Evolutionary conservation across 2,113 vertebrate genomes (phyloP).

Genomic region (Alligator mississippiensis): DNA sequence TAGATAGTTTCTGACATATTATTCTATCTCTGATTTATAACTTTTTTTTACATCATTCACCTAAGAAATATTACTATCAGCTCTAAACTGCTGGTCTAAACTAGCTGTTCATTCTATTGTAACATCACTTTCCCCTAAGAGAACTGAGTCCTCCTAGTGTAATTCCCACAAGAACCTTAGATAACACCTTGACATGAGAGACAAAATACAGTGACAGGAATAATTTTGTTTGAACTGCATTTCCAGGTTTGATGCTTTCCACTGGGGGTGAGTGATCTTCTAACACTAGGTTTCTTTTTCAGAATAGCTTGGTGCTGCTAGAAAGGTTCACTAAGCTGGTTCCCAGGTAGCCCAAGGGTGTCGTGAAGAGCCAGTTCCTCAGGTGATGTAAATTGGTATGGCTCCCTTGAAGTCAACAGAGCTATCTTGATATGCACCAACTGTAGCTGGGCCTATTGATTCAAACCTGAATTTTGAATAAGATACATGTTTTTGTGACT

Average conservation of each 20-base stretch:
- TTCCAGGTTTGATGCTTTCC: not conserved
- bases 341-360: not conserved
- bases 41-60: not conserved
- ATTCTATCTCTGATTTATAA: not conserved
- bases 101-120: not conserved
- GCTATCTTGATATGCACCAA: not conserved
- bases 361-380: not conserved
- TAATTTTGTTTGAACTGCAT: not conserved
- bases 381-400: not conserved
- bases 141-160: not conserved
- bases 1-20: not conserved
- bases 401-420: not conserved
- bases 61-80: not conserved
- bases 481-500: not conserved
- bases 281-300: not conserved
- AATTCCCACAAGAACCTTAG: not conserved
- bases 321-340: not conserved
- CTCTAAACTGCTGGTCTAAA: not conserved
- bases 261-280: slow-evolving; percentile 1
- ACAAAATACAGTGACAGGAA: not conserved
- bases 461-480: not conserved
- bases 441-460: not conserved
- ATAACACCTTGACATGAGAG: not conserved
- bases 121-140: not conserved
- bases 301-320: not conserved